Evolutionary conservation across 2,888 invertebrate genomes (phyloP).

Genomic region (Cartodere bifasciata): DNA sequence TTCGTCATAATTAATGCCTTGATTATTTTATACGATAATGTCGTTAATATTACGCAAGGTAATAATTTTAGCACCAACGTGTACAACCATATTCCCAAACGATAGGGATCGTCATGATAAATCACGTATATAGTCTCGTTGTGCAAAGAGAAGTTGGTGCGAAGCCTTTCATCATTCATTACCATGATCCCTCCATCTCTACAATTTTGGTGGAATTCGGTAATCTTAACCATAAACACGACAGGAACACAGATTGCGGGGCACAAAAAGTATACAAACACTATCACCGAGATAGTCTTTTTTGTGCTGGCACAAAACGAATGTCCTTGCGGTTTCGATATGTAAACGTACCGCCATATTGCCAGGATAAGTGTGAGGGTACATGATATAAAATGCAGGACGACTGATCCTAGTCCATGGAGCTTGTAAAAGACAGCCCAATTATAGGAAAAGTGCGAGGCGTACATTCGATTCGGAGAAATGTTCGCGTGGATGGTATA

Average conservation of each 20-base stretch:
- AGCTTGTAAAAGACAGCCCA: constrained; percentile 60
- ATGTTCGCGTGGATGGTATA: constrained; percentile 43
- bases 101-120: constrained; percentile 13
- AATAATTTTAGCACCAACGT: constrained; percentile 15
- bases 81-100: constrained; percentile 17
- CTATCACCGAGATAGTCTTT: constrained; percentile 42
- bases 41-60: constrained; percentile 16
- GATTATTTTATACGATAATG: constrained; percentile 17
- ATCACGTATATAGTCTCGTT: constrained; percentile 17
- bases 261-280: constrained; percentile 58
- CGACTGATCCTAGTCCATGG: constrained; percentile 64
- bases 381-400: constrained; percentile 67
- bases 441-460: constrained; percentile 48
- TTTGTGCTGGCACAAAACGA: constrained; percentile 15
- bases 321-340: constrained; percentile 16
- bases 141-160: constrained; percentile 11
- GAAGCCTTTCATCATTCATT: constrained; percentile 11
- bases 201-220: constrained; percentile 17
- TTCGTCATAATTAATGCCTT: constrained; percentile 15
- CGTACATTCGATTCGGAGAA: constrained; percentile 25
- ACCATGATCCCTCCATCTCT: constrained; percentile 16
- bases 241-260: constrained; percentile 70
- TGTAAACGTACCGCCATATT: constrained; percentile 63
- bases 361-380: constrained; percentile 64
- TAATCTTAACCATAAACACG: constrained; percentile 55